Conservation (phyloP, 2,113 vertebrate genomes). For the Colinus virginianus region DNA sequence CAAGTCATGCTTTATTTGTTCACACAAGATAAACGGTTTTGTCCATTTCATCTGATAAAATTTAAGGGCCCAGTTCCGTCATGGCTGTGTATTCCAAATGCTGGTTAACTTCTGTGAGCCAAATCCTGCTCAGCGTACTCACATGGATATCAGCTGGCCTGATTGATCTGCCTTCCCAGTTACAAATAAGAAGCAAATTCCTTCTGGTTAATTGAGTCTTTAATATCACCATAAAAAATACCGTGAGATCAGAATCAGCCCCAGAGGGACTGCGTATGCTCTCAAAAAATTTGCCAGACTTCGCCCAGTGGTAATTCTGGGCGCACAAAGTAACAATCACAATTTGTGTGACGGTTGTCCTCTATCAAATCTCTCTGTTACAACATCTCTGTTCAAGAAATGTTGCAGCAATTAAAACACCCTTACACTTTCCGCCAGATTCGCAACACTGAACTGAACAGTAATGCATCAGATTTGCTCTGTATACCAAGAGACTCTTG, state of each 20-base stretch:
- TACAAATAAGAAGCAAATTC: constrained; percentile 61
- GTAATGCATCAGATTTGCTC: constrained; percentile 27
- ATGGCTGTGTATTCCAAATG: not conserved
- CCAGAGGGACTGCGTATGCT: not conserved
- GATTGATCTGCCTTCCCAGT: constrained; percentile 44
- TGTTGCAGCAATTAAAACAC: constrained; percentile 20
- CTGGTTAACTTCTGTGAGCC: not conserved
- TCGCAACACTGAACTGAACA: constrained; percentile 57
- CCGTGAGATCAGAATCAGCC: constrained; percentile 31
- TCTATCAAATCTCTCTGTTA: constrained; percentile 1
- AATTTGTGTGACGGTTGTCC: constrained; percentile 33
- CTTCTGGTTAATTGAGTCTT: constrained; percentile 65
- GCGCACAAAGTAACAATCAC: not conserved
- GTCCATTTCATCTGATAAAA: not conserved
- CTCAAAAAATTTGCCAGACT: not conserved
- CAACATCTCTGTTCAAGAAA: constrained; percentile 22
- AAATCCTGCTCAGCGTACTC: constrained; percentile 10
- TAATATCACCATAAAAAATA: constrained; percentile 52
- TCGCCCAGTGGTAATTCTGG: constrained; percentile 36
- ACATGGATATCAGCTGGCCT: constrained; percentile 16
- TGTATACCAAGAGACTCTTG: constrained; percentile 47
- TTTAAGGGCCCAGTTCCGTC: not conserved
- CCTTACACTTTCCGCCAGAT: constrained; percentile 30
- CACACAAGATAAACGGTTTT: not conserved
- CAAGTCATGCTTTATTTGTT: not conserved